Evolutionary conservation across 2,797 vertebrate genomes (phyloP).

Genomic region (Pipistrellus pygmaeus): DNA sequence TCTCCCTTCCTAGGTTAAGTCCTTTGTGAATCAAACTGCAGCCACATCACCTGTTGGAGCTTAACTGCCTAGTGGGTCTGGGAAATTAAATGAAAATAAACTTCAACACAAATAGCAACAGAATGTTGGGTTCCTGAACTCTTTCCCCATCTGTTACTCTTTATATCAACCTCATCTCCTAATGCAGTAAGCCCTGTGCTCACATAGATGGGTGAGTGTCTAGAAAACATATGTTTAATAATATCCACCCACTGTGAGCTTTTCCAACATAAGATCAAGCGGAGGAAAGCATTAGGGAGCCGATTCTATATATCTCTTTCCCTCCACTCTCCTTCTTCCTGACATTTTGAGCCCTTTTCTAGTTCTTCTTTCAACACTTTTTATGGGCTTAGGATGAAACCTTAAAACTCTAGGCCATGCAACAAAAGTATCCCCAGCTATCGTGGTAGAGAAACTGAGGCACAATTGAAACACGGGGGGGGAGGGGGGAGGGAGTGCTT

Average conservation of each 20-base stretch:
- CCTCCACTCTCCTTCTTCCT: not conserved
- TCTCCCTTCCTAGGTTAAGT: not conserved
- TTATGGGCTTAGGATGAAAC: not conserved
- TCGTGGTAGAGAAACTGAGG: not conserved
- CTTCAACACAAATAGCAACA: not conserved
- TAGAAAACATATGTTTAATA: not conserved
- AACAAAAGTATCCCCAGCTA: not conserved
- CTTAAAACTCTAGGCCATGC: not conserved
- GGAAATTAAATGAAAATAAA: slow-evolving; percentile 52
- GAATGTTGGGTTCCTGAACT: not conserved
- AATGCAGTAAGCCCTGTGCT: not conserved
- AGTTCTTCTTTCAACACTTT: not conserved
- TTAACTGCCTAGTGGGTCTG: not conserved
- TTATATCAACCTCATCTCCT: not conserved
- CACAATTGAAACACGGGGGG: not conserved
- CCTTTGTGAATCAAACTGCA: not conserved
- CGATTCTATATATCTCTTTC: not conserved
- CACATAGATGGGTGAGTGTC: not conserved
- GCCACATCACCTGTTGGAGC: not conserved
- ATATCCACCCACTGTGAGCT: not conserved
- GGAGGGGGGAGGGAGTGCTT: not conserved
- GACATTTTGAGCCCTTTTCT: not conserved
- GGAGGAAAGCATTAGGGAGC: not conserved
- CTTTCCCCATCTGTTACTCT: not conserved
- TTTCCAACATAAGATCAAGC: not conserved